Evolutionary conservation across 2,797 vertebrate species (phyloP), one percentile per base, ranked within the genome.

Genomic region (Alcedo atthis): DNA sequence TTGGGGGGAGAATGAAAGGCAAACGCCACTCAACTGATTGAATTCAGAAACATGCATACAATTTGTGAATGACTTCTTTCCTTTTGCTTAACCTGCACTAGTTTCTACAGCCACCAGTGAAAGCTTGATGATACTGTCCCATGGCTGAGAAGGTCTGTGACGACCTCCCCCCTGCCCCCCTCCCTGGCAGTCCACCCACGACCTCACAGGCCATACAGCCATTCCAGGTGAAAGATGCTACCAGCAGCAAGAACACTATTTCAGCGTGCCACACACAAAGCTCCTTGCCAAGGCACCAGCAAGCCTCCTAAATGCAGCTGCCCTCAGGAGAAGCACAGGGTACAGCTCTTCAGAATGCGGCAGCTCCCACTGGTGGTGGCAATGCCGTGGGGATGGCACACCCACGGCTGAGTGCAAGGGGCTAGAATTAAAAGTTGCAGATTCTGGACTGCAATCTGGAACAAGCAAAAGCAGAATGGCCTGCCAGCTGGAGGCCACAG

Each of bases 251-350:
- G 24, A 49, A 54, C 4, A 21, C 1, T 2, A 35, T 42, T 75
- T 3, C 0, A 3, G 69, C 8, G 28, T 10, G 66, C 20, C 5
- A 2, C 0, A 4, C n/a, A 15, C 0, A 0, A 40, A 88, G 81
- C 12, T 66, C 57, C 64, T 43, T 40, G 51, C 43, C 32, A 59
- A 55, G 48, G n/a, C 57, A 71, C 28, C 64, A 13, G 45, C 0
- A 4, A 76, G 33, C 8, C 69, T 76, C 70, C 51, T 24, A 59
- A 71, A 57, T 0, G 0, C 28, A 68, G 74, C 61, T 0, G 4
- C 45, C 16, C 58, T 14, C 1, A 0, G 37, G 12, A 46, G 21
- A 11, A 81, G 48, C 30, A 49, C 0, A 0, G 19, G 25, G 12
- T 26, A 59, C 6, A 40, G 40, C 46, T 48, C 77, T 78, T 37